Evolutionary conservation across 37 sponge, comb jelly and placozoan genomes (phyloP).

Genomic region (Bolinopsis microptera): DNA sequence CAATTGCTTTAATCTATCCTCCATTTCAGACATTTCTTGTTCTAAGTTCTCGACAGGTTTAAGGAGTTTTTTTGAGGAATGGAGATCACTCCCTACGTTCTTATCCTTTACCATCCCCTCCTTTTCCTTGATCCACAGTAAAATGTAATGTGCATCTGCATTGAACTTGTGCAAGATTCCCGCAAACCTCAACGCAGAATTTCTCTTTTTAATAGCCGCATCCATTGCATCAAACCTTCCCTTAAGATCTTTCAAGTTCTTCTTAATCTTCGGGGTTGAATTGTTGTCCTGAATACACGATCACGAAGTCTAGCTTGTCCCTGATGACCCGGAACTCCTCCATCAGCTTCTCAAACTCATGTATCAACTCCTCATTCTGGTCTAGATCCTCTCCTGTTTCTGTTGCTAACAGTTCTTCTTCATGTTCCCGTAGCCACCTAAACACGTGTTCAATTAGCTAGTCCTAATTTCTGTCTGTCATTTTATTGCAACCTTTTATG

Average conservation of each 20-base stretch:
- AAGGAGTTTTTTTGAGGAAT: neutral
- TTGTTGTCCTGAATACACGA: neutral
- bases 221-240: conserved; percentile 19
- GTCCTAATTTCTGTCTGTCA: too few relatives aligned
- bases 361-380: conserved; percentile 1
- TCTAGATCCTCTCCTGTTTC: conserved; percentile 31
- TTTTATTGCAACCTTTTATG: too few relatives aligned
- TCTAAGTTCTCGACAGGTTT: neutral
- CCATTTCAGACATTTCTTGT: neutral
- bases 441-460: too few relatives aligned
- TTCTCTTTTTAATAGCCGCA: neutral
- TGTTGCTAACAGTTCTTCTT: neutral
- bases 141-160: conserved; percentile 11
- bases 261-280: neutral
- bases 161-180: neutral
- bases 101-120: neutral
- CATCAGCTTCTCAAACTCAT: neutral
- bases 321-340: neutral
- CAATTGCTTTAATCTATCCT: neutral
- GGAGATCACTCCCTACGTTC: neutral
- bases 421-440: conserved; percentile 5
- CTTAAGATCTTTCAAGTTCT: neutral
- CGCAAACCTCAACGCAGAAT: neutral
- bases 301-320: neutral
- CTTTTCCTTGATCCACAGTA: conserved; percentile 13